Evolutionary conservation across 1,140 invertebrate genomes (phyloP).

Genomic region (Acromyrmex heyeri): DNA sequence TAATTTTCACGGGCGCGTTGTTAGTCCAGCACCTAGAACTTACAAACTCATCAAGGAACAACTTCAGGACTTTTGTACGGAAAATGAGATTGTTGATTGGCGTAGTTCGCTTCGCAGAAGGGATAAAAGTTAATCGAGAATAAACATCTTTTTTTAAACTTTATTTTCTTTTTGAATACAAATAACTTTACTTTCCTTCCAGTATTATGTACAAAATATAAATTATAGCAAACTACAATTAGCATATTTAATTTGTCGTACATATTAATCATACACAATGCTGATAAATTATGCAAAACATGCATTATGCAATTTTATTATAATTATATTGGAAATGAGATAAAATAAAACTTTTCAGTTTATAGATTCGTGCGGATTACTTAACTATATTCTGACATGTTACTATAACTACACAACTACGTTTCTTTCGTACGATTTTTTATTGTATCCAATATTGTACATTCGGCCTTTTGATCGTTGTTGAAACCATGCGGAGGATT

Average conservation of each 20-base stretch:
- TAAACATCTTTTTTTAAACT: slow-evolving; percentile 49
- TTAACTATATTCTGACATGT: slow-evolving; percentile 5
- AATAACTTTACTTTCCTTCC: slow-evolving; percentile 22
- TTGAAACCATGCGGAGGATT: slow-evolving; percentile 11
- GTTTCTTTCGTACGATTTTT: slow-evolving; percentile 10
- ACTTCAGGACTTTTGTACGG: slow-evolving; percentile 25
- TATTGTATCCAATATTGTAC: neutral
- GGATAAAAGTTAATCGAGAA: slow-evolving; percentile 41
- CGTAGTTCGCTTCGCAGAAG: neutral
- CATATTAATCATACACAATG: slow-evolving; percentile 32
- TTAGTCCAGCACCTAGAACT: slow-evolving; percentile 39
- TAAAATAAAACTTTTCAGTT: slow-evolving; percentile 19
- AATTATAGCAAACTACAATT: slow-evolving; percentile 16
- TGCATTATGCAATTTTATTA: slow-evolving; percentile 27
- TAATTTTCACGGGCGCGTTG: slow-evolving; percentile 63
- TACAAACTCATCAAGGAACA: slow-evolving; percentile 55
- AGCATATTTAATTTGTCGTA: slow-evolving; percentile 15
- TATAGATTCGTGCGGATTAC: neutral
- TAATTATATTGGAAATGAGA: neutral
- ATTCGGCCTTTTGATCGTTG: neutral
- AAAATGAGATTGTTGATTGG: slow-evolving; percentile 56
- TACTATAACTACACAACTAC: slow-evolving; percentile 14
- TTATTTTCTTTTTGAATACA: slow-evolving; percentile 7
- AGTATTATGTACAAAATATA: slow-evolving; percentile 11
- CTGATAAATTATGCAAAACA: slow-evolving; percentile 10